Evolutionary conservation across 2,888 invertebrate genomes (phyloP).

Genomic region (Pristionchus fissidentatus): DNA sequence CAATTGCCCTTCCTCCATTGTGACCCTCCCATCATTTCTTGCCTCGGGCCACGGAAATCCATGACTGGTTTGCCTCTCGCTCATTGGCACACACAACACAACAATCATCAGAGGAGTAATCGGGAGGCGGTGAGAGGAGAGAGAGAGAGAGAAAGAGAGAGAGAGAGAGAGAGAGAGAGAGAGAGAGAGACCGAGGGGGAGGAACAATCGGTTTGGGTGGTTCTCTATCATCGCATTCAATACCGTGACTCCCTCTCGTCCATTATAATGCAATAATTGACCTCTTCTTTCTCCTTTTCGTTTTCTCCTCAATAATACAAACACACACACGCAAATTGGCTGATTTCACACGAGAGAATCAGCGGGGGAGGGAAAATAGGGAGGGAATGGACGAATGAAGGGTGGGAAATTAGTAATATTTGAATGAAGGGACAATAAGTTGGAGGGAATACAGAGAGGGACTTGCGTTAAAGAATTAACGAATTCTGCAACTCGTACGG

Average conservation of each 20-base stretch:
- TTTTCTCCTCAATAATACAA: too few relatives aligned
- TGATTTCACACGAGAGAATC: not conserved
- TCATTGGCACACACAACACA: not conserved
- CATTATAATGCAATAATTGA: conserved; percentile 14
- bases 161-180: not conserved
- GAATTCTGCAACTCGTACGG: too few relatives aligned
- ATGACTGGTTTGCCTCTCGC: not conserved
- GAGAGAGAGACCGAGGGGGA: not conserved
- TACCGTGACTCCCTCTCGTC: not conserved
- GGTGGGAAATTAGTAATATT: not conserved
- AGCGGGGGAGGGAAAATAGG: not conserved
- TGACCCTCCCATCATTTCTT: too few relatives aligned
- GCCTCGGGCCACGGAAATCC: too few relatives aligned
- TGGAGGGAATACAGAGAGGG: too few relatives aligned
- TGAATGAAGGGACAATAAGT: too few relatives aligned
- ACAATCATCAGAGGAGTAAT: conserved; percentile 8
- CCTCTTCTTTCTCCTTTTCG: conserved; percentile 33
- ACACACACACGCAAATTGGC: not conserved
- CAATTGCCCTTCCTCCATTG: too few relatives aligned
- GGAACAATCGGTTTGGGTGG: conserved; percentile 40
- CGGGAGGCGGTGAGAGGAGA: not conserved
- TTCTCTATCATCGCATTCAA: not conserved
- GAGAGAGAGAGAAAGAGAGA: not conserved
- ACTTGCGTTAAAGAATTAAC: too few relatives aligned
- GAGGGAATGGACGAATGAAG: not conserved